Evolutionary conservation across 2,113 vertebrate species (phyloP).

Genomic region (Mustela nigripes): DNA sequence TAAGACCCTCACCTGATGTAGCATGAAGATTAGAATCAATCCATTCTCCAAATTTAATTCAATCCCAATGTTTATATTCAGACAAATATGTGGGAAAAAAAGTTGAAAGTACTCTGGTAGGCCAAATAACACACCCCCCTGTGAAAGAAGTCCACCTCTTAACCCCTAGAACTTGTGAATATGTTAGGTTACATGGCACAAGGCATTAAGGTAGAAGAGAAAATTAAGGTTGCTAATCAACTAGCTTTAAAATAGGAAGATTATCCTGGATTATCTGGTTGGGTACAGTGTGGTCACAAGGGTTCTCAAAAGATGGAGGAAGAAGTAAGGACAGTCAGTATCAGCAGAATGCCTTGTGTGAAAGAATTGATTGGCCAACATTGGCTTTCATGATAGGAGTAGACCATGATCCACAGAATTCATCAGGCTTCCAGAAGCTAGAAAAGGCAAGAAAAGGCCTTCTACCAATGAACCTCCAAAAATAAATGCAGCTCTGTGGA

Average conservation of each 20-base stretch:
- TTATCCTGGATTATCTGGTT: neutral
- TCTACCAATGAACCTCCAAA: neutral
- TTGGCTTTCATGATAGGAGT: neutral
- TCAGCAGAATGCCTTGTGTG: neutral
- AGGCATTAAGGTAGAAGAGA: neutral
- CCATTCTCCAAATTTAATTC: neutral
- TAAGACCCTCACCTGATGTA: neutral
- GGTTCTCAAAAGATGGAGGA: neutral
- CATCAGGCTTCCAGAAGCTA: neutral
- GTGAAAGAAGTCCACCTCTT: neutral
- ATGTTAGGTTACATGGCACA: neutral
- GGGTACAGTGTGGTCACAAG: neutral
- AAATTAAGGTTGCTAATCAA: neutral
- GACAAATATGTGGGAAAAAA: neutral
- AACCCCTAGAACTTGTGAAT: too few species aligned
- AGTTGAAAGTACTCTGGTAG: neutral
- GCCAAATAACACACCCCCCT: neutral
- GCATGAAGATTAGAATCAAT: neutral
- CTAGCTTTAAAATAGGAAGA: neutral
- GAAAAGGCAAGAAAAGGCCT: neutral
- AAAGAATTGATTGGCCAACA: neutral
- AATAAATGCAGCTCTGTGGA: neutral
- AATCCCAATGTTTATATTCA: neutral
- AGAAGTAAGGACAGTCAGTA: neutral
- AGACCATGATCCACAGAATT: neutral